A percentile compares a stretch with the other conserved stretches of the same genome.
Conservation (phyloP, 1,140 invertebrate genomes). For the Drosophila sucinea region DNA sequence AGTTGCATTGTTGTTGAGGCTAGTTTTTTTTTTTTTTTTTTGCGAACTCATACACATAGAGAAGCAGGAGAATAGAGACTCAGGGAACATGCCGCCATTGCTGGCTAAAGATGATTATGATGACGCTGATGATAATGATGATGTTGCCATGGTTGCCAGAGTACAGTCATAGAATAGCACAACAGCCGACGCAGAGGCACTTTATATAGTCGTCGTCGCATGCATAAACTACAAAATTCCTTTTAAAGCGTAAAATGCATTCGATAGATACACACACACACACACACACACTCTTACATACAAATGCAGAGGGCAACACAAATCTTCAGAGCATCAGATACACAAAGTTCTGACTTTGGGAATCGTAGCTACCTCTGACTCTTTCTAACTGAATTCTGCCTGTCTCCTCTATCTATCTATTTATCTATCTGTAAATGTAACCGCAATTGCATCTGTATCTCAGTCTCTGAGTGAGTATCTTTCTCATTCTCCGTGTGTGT, state of each 20-base stretch:
- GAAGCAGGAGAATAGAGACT: conserved; percentile 10
- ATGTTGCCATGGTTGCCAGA: conserved; percentile 64
- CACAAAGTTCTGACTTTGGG: conserved; percentile 23
- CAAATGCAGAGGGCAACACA: conserved; percentile 11
- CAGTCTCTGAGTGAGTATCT: background rate
- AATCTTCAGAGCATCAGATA: conserved; percentile 30
- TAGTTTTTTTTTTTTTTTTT: conserved; percentile 35
- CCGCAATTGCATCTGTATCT: conserved; percentile 13
- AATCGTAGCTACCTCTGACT: conserved; percentile 17
- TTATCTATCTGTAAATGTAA: conserved; percentile 23
- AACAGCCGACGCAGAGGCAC: conserved; percentile 27
- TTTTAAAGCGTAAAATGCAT: conserved; percentile 79
- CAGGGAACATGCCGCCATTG: conserved; percentile 38
- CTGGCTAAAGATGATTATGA: conserved; percentile 37
- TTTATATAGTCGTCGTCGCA: conserved; percentile 67
- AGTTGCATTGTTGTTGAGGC: conserved; percentile 51
- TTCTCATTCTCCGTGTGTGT: background rate
- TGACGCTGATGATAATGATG: conserved; percentile 63
- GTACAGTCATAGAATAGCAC: conserved; percentile 67
- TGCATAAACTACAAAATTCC: conserved; percentile 79
- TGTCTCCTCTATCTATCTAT: conserved; percentile 20
- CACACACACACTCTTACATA: conserved; percentile 28
- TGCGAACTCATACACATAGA: conserved; percentile 17
- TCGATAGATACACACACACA: conserved; percentile 72
- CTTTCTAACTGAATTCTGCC: conserved; percentile 5